Evolutionary conservation across 2,113 vertebrate genomes (phyloP).

Genomic region (Benitochromis conjunctus): DNA sequence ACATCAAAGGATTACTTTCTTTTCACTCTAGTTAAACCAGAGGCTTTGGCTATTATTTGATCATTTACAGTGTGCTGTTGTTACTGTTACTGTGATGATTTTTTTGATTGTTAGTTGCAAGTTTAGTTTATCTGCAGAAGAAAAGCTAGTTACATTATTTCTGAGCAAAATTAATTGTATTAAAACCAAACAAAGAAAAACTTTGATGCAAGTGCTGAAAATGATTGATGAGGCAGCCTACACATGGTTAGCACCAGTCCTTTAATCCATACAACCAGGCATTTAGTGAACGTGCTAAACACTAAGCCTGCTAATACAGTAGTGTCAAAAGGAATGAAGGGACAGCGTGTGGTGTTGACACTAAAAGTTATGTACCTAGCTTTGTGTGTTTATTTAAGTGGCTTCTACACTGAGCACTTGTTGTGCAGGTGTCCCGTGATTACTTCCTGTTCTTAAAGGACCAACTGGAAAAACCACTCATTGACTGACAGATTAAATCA

Average conservation of each 20-base stretch:
- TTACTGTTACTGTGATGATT: background rate
- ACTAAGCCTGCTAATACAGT: constrained; percentile 4
- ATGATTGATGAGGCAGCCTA: background rate
- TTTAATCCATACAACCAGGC: background rate
- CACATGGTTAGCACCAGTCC: background rate
- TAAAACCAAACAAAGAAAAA: background rate
- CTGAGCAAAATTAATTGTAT: background rate
- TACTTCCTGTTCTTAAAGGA: constrained; percentile 17
- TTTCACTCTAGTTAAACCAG: background rate
- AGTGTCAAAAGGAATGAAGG: constrained; percentile 33
- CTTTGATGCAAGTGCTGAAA: background rate
- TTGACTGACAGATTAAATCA: background rate
- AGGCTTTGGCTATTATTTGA: background rate
- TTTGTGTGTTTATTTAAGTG: constrained; percentile 38
- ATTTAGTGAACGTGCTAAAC: constrained; percentile 20
- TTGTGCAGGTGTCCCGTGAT: constrained; percentile 19
- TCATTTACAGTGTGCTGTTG: background rate
- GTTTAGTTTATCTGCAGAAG: background rate
- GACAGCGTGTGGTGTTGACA: constrained; percentile 30
- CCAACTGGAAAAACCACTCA: constrained; percentile 20
- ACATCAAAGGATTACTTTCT: background rate
- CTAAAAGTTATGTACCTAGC: constrained; percentile 45
- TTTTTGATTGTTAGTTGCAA: background rate
- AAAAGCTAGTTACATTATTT: background rate
- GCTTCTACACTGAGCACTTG: background rate